These are phyloP conservation scores for Clarias batrachus DNA, from an alignment of 2,113 vertebrate species.

Conservation along the genomic window DNA sequence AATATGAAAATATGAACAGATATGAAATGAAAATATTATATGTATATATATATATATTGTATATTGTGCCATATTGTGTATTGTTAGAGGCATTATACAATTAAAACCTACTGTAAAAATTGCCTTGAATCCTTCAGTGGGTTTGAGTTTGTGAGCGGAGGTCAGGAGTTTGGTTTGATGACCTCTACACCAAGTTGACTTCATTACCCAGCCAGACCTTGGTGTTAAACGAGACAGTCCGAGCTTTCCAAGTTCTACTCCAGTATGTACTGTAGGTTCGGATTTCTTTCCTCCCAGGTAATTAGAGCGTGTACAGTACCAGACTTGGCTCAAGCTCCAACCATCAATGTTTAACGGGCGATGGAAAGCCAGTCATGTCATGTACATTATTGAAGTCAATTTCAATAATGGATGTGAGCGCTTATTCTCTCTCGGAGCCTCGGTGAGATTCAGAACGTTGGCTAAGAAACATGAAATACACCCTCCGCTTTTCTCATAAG, in stretches of 20 bases:
- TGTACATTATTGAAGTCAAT: constrained; percentile 49
- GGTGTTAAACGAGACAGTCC: not conserved
- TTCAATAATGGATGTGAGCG: constrained; percentile 20
- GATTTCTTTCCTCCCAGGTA: constrained; percentile 34
- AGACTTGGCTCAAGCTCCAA: constrained; percentile 35
- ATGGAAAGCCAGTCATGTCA: constrained; percentile 35
- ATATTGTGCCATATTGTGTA: too few relatives aligned
- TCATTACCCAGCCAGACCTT: constrained; percentile 5
- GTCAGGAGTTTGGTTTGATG: not conserved
- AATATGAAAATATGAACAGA: too few relatives aligned
- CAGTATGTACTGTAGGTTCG: not conserved
- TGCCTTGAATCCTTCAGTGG: not conserved
- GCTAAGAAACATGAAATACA: not conserved
- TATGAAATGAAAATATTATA: too few relatives aligned
- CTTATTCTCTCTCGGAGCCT: not conserved
- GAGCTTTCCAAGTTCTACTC: constrained; percentile 31
- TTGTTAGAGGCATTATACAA: not conserved
- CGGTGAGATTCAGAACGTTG: not conserved
- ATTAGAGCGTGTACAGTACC: constrained; percentile 47
- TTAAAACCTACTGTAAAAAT: not conserved
- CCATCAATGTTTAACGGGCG: constrained; percentile 53
- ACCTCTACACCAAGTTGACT: not conserved
- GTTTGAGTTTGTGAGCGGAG: not conserved
- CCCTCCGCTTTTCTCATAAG: not conserved
- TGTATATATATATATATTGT: not conserved